Conservation (phyloP, 1,140 invertebrate species). For the Zaprionus nigranus region DNA sequence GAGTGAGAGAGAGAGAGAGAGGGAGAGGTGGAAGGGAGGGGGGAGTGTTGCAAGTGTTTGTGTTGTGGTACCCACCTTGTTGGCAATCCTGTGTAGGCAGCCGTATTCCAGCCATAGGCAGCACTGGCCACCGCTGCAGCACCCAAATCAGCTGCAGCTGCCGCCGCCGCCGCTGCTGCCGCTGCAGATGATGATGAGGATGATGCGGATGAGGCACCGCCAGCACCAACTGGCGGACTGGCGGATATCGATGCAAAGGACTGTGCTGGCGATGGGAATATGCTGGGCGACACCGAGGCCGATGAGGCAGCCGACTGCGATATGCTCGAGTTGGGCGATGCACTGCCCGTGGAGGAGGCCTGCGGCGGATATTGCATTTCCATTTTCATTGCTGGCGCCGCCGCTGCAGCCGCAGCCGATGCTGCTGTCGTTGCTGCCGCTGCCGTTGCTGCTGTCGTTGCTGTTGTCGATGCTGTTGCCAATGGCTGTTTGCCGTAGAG, state of each 20-base stretch:
- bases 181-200: constrained; percentile 41
- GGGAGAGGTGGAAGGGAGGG: not conserved
- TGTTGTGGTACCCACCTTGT: constrained; percentile 63
- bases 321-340: constrained; percentile 78
- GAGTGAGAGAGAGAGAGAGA: not conserved
- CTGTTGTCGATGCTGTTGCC: constrained; percentile 11
- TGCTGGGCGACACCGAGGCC: constrained; percentile 77
- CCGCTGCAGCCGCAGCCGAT: constrained; percentile 21
- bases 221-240: constrained; percentile 55
- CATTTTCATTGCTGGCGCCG: constrained; percentile 69
- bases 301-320: constrained; percentile 76
- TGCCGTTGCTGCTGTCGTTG: constrained; percentile 28
- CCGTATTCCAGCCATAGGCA: constrained; percentile 77
- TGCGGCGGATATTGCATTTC: constrained; percentile 83
- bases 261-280: constrained; percentile 78
- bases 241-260: constrained; percentile 75
- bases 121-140: constrained; percentile 79
- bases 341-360: constrained; percentile 81
- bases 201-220: constrained; percentile 34
- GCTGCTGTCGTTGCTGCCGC: constrained; percentile 33
- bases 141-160: constrained; percentile 70
- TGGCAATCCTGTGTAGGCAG: constrained; percentile 68
- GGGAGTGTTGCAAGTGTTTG: not conserved
- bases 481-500: constrained; percentile 18
- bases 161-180: constrained; percentile 64